Percentiles rank a stretch among this genome's conserved stretches.
Conservation (phyloP, 1,140 invertebrate species). For the Drosophila lini region DNA sequence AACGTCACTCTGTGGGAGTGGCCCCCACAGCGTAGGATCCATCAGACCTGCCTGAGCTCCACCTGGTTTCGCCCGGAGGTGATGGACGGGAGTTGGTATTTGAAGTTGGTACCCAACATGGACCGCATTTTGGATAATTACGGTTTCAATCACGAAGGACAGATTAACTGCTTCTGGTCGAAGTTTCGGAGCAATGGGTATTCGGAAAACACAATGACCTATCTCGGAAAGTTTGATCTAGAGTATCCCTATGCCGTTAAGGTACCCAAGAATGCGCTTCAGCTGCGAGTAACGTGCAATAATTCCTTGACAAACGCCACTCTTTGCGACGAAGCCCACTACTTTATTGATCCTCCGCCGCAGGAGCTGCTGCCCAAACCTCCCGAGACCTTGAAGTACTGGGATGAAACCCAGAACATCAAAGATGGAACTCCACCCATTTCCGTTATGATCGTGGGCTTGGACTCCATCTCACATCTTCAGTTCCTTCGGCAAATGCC, state of each 20-base stretch:
- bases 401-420: background rate
- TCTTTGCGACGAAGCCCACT: conserved; percentile 26
- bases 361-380: background rate
- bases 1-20: conserved; percentile 3
- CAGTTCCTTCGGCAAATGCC: conserved; percentile 46
- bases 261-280: background rate
- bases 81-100: conserved; percentile 8
- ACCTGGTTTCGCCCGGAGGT: conserved; percentile 30
- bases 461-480: conserved; percentile 44
- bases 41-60: background rate
- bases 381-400: background rate
- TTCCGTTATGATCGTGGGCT: conserved; percentile 42
- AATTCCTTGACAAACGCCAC: background rate
- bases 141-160: background rate
- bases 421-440: background rate
- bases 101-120: conserved; percentile 9
- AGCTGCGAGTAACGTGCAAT: conserved; percentile 6
- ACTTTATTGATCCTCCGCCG: conserved; percentile 30
- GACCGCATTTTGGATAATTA: conserved; percentile 3
- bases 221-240: background rate
- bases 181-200: background rate
- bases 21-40: background rate
- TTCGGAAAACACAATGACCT: background rate
- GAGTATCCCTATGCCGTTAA: conserved; percentile 8
- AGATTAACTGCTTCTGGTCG: conserved; percentile 16